phyloP scores from a whole-genome alignment of 2,797 vertebrate genomes.

The Triplophysa yarkandensis region DNA sequence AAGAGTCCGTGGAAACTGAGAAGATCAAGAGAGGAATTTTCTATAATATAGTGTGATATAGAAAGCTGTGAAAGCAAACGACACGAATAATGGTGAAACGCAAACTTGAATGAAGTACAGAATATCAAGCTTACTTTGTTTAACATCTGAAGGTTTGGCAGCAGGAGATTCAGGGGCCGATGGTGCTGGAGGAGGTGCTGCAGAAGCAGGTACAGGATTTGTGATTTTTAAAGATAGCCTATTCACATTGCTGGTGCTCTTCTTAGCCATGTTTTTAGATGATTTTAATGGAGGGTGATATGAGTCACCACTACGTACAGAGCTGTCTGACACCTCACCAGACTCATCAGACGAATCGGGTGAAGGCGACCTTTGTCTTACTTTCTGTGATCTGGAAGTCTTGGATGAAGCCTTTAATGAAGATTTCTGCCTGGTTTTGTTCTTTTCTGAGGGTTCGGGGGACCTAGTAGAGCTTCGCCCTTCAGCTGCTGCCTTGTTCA shows the following conservation, averaged over 20 bases:
- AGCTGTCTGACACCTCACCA: neutral
- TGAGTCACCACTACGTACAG: neutral
- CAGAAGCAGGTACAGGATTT: neutral
- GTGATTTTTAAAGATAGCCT: neutral
- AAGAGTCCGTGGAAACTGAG: slow-evolving; percentile 47
- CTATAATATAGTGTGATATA: too few relatives aligned
- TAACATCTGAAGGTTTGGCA: neutral
- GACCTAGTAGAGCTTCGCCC: neutral
- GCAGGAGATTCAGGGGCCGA: neutral
- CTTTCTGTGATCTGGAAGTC: neutral
- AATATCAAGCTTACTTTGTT: slow-evolving; percentile 30
- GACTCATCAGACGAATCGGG: neutral
- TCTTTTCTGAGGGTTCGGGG: neutral
- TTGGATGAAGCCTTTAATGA: neutral
- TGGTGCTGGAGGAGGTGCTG: too few relatives aligned
- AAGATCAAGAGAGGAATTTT: slow-evolving; percentile 33
- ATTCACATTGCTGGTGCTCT: neutral
- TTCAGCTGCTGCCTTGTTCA: neutral
- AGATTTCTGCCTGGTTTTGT: neutral
- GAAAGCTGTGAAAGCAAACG: too few relatives aligned
- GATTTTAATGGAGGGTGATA: neutral
- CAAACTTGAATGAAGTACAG: neutral
- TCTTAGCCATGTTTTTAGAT: neutral
- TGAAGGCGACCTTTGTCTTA: neutral
- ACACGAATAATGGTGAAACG: neutral